These are phyloP conservation scores for Hyles lineata DNA, from an alignment of 2,888 invertebrate genomes.

Conservation along the genomic window DNA sequence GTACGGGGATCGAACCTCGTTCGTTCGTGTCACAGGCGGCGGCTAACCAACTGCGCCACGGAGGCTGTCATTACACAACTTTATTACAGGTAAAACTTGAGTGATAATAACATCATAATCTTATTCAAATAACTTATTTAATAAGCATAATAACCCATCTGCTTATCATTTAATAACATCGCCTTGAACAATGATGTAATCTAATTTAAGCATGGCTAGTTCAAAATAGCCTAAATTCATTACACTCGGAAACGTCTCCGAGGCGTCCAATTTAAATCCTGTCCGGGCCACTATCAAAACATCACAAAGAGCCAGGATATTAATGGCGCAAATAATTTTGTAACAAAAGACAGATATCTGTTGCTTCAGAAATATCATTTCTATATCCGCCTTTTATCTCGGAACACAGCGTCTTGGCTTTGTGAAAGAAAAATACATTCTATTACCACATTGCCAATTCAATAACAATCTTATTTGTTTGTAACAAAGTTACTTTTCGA, in stretches of 20 bases:
- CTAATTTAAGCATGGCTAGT: background rate
- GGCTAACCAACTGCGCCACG: too few species aligned
- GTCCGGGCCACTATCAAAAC: slow-evolving; percentile 2
- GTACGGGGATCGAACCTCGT: too few species aligned
- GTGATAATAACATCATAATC: too few species aligned
- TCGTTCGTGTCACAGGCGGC: too few species aligned
- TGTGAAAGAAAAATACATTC: slow-evolving; percentile 28
- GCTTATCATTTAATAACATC: too few species aligned
- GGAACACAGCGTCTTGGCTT: slow-evolving; percentile 26
- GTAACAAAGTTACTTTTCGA: slow-evolving; percentile 32
- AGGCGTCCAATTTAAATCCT: background rate
- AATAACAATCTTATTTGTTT: slow-evolving; percentile 35
- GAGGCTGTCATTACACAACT: too few species aligned
- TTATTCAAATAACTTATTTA: too few species aligned
- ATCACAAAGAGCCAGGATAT: slow-evolving; percentile 21
- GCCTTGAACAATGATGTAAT: too few species aligned
- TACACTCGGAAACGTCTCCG: background rate
- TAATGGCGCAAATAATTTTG: slow-evolving; percentile 21
- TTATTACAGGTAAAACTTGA: too few species aligned
- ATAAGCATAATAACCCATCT: too few species aligned
- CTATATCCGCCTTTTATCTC: slow-evolving; percentile 27
- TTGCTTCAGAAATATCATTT: slow-evolving; percentile 25
- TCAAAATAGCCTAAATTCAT: background rate
- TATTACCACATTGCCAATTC: background rate
- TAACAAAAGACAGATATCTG: slow-evolving; percentile 10